These are phyloP conservation scores for Lanistes nyassanus DNA, from an alignment of 1,140 invertebrate genomes.

Conservation along the genomic window DNA sequence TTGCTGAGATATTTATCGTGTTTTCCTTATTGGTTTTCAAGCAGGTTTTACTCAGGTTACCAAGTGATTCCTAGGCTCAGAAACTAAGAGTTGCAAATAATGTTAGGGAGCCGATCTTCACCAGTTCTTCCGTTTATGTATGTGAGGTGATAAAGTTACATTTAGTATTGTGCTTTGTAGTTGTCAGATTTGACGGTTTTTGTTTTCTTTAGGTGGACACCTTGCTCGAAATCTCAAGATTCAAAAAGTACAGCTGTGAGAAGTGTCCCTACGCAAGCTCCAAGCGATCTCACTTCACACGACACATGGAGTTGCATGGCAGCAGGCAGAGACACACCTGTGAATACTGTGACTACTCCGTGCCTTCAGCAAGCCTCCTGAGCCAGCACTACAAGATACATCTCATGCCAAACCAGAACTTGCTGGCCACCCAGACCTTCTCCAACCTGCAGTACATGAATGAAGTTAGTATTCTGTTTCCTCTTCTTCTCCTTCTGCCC, in stretches of 20 bases:
- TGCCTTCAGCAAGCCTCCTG: slow-evolving; percentile 69
- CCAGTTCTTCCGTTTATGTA: too few species aligned
- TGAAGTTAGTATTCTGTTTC: slow-evolving; percentile 35
- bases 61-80: too few species aligned
- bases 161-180: too few species aligned
- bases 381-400: slow-evolving; percentile 63
- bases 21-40: too few species aligned
- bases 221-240: slow-evolving; percentile 56
- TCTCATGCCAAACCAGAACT: slow-evolving; percentile 62
- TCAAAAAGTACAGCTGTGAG: slow-evolving; percentile 64
- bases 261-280: slow-evolving; percentile 91
- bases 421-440: slow-evolving; percentile 61
- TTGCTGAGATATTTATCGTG: too few species aligned
- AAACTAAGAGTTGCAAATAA: too few species aligned
- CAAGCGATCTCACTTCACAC: slow-evolving; percentile 85
- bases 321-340: slow-evolving; percentile 86
- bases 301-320: slow-evolving; percentile 85
- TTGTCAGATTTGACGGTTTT: not conserved
- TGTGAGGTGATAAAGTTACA: too few species aligned
- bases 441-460: slow-evolving; percentile 59
- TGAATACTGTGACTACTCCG: slow-evolving; percentile 87
- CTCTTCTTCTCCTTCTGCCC: not conserved
- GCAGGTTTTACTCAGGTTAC: too few species aligned
- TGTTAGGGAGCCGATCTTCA: too few species aligned
- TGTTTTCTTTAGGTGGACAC: slow-evolving; percentile 44